Base-by-base conservation (phyloP, 2,113 vertebrate species). In the Oncorhynchus clarkii region DNA sequence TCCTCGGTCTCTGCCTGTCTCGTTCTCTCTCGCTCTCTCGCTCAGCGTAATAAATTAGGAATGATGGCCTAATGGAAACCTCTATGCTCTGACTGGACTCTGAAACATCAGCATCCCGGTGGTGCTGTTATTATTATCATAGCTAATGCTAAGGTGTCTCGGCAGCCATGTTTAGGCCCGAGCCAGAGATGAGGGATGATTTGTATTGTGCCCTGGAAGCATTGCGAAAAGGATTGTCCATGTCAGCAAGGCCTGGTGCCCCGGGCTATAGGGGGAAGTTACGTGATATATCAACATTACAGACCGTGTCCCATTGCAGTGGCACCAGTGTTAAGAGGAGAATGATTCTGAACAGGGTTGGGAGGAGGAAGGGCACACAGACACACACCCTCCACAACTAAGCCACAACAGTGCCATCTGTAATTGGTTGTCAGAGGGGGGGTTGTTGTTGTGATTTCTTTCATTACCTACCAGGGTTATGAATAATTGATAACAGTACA, bases 401-500 rank as follows among this genome's bases (percentile, higher is more conserved):
- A 3, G 26, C n/a, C 18, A 4, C 54, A 57, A 20, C 59, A 62
- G 16, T 45, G 29, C 16, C 39, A 11, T 45, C 39, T 45, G 39
- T 45, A 45, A 45, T 54, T 16, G 49, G 49, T 62, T 73, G 31
- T 22, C 69, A 22, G 39, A n/a, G 1, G 26, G 26, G 51, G 8
- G 34, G 24, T 26, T 26, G 22, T 65, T 60, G 57, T 71, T 59
- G 48, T 49, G 27, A 48, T 48, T 75, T 66, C 39, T 71, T 81
- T 82, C 70, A 72, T 76, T 80, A 82, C 75, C 59, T 57, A 62
- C 60, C 64, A 73, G 22, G 34, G 78, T 77, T 66, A 34, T 80
- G 82, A 86, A 80, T 82, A 83, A 84, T 80, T 84, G 85, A 82
- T 84, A 74, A 82, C 69, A 73, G 71, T 72, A 20, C 49, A 31